These are phyloP conservation scores for Stichodactyla mertensii DNA, from an alignment of 64 coral and sea anemone genomes.

Conservation along the genomic window DNA sequence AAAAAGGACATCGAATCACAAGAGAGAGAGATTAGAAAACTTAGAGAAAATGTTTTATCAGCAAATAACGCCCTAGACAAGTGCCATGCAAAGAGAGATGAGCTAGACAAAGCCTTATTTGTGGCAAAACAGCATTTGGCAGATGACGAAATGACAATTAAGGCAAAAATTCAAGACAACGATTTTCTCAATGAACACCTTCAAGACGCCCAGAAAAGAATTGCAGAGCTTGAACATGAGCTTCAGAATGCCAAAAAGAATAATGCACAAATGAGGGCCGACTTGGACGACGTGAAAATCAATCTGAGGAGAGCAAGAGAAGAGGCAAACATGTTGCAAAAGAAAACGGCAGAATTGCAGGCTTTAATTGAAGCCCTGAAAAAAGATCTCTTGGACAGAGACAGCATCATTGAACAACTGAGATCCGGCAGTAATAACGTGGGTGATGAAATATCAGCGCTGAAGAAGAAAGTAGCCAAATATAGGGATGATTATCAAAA, in stretches of 20 bases:
- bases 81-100: slow-evolving; percentile 8
- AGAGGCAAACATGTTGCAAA: slow-evolving; percentile 46
- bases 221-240: not conserved
- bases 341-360: slow-evolving; percentile 42
- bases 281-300: slow-evolving; percentile 59
- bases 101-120: slow-evolving; percentile 28
- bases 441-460: slow-evolving; percentile 35
- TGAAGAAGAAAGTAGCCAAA: slow-evolving; percentile 70
- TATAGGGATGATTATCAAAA: slow-evolving; percentile 71
- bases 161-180: not conserved
- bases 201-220: slow-evolving; percentile 17
- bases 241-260: slow-evolving; percentile 64
- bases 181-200: slow-evolving; percentile 12
- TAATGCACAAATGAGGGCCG: slow-evolving; percentile 15
- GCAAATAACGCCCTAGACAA: slow-evolving; percentile 9
- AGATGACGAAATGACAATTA: slow-evolving; percentile 21
- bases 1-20: slow-evolving; percentile 27
- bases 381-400: slow-evolving; percentile 20
- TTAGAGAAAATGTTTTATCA: slow-evolving; percentile 9
- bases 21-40: slow-evolving; percentile 24
- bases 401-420: slow-evolving; percentile 56
- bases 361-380: slow-evolving; percentile 25
- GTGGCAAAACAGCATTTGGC: slow-evolving; percentile 25
- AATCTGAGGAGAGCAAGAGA: slow-evolving; percentile 58
- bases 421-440: slow-evolving; percentile 44